phyloP scores from a whole-genome alignment of 2,888 invertebrate genomes.

The Sipha maydis region DNA sequence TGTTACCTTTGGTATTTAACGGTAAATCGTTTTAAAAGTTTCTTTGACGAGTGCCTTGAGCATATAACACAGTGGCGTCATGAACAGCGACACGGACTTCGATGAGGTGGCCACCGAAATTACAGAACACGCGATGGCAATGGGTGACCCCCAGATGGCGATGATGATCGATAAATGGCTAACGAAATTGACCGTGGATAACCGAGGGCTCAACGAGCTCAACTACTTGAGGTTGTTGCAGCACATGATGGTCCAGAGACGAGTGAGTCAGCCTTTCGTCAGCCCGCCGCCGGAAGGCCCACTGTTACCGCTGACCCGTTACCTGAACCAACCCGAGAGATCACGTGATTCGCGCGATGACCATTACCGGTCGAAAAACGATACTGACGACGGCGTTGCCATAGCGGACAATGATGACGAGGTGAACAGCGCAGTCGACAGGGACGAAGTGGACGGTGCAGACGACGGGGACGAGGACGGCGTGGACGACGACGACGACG shows the following conservation, averaged over 20 bases:
- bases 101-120: background rate
- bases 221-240: constrained; percentile 35
- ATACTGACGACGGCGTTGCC: background rate
- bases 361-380: background rate
- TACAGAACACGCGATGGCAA: background rate
- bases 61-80: background rate
- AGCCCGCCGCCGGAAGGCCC: background rate
- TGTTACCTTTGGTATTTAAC: too few species aligned
- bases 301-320: background rate
- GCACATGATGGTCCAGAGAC: constrained; percentile 24
- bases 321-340: background rate
- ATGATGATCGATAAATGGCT: constrained; percentile 32
- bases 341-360: background rate
- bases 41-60: too few species aligned
- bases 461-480: background rate
- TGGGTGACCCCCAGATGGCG: constrained; percentile 12
- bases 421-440: background rate
- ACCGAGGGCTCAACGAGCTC: constrained; percentile 19
- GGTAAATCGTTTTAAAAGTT: too few species aligned
- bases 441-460: background rate
- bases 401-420: background rate
- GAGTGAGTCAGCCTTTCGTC: constrained; percentile 18
- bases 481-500: background rate
- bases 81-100: constrained; percentile 13
- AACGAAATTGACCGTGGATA: constrained; percentile 4